Conservation (phyloP, 2,797 vertebrate species). For the Pygocentrus nattereri region DNA sequence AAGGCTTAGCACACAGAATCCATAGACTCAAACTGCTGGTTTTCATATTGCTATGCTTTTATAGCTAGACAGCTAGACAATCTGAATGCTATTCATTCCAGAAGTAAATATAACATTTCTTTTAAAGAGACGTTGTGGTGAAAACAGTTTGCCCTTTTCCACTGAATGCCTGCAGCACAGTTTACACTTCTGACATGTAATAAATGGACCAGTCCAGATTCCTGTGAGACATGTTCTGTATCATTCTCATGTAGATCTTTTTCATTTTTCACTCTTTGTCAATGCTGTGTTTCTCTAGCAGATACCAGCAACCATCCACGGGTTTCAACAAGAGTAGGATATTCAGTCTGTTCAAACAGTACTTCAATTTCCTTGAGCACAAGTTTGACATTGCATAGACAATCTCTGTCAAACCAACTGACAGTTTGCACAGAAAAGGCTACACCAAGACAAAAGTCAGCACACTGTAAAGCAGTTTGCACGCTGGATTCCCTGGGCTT, state of each 20-base stretch:
- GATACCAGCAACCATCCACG: not conserved
- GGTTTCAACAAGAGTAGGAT: constrained; percentile 17
- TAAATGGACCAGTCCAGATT: not conserved
- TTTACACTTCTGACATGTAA: constrained; percentile 17
- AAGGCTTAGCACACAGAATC: too few species aligned
- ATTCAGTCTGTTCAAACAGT: not conserved
- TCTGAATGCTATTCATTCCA: not conserved
- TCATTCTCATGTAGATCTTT: not conserved
- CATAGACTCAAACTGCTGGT: too few species aligned
- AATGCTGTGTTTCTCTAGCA: not conserved
- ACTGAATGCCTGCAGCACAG: not conserved
- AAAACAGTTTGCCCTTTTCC: not conserved
- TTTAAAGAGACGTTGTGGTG: not conserved
- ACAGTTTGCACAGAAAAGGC: not conserved
- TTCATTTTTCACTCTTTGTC: constrained; percentile 1
- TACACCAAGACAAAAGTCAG: not conserved
- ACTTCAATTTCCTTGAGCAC: not conserved
- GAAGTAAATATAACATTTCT: not conserved
- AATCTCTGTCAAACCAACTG: constrained; percentile 8
- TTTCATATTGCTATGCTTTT: too few species aligned
- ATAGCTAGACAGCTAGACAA: not conserved
- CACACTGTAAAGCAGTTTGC: not conserved
- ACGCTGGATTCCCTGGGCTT: not conserved
- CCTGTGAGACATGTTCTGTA: constrained; percentile 9
- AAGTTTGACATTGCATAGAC: not conserved